A percentile compares a stretch with the other conserved stretches of the same genome.
These are phyloP conservation scores for Galleria mellonella DNA, from an alignment of 1,140 invertebrate genomes.

Conservation along the genomic window DNA sequence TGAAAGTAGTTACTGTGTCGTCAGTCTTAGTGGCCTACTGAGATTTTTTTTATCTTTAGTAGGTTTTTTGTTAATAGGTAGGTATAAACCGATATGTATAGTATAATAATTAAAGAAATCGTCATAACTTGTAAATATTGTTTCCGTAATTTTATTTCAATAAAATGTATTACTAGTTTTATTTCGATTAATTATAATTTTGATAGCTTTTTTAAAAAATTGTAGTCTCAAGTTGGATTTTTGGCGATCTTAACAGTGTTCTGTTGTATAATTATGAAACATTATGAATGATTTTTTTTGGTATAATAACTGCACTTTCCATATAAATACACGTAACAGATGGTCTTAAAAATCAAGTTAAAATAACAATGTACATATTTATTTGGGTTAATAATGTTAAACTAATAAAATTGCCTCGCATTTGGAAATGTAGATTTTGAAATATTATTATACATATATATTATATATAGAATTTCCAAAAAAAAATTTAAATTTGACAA, in stretches of 20 bases:
- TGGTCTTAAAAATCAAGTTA: constrained; percentile 40
- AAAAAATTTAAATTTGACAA: constrained; percentile 50
- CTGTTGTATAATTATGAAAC: constrained; percentile 28
- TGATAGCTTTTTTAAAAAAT: constrained; percentile 53
- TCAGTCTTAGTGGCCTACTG: constrained; percentile 64
- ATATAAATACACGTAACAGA: constrained; percentile 54
- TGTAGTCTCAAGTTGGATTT: constrained; percentile 63
- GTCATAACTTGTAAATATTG: constrained; percentile 66
- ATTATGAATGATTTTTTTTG: too few relatives aligned
- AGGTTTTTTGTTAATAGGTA: constrained; percentile 66
- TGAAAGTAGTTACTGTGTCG: constrained; percentile 64
- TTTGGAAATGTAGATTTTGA: constrained; percentile 72
- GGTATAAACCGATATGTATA: constrained; percentile 66
- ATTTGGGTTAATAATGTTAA: constrained; percentile 44
- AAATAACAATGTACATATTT: constrained; percentile 37
- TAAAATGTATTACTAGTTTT: constrained; percentile 68
- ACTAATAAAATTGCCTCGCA: constrained; percentile 72
- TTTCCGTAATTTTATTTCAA: constrained; percentile 65
- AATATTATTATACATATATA: constrained; percentile 44
- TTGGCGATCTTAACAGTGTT: constrained; percentile 46
- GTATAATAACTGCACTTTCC: constrained; percentile 24
- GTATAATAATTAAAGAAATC: constrained; percentile 49
- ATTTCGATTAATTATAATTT: constrained; percentile 54
- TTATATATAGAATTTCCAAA: constrained; percentile 59
- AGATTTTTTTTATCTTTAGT: constrained; percentile 46